Evolutionary conservation across 2,113 vertebrate genomes (phyloP).

Genomic region (Amia ocellicauda): DNA sequence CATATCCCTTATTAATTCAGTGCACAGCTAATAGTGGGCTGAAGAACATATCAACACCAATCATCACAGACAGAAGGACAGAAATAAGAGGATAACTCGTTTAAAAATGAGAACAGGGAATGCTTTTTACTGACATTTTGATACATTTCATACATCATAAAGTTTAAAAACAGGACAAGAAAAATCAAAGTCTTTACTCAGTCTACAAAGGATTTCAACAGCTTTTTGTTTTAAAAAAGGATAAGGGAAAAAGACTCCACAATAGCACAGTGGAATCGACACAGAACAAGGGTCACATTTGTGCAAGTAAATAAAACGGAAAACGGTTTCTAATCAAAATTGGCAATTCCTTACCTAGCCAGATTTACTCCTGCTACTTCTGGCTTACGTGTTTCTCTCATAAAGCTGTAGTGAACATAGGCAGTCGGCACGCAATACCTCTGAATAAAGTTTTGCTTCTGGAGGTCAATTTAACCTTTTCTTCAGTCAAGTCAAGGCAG

Average conservation of each 20-base stretch:
- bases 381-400: background rate
- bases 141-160: constrained; percentile 38
- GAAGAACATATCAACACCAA: background rate
- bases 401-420: background rate
- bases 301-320: constrained; percentile 12
- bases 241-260: constrained; percentile 12
- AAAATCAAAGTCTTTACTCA: constrained; percentile 16
- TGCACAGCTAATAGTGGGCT: background rate
- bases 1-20: background rate
- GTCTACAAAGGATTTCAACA: background rate
- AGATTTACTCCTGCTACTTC: background rate
- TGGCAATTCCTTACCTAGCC: background rate
- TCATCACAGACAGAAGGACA: constrained; percentile 7
- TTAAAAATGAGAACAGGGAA: constrained; percentile 47
- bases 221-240: constrained; percentile 9
- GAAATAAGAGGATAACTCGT: background rate
- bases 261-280: background rate
- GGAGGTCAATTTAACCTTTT: background rate
- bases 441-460: too few species aligned
- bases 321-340: background rate
- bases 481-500: background rate
- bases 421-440: background rate
- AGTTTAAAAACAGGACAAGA: constrained; percentile 32
- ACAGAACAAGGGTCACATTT: constrained; percentile 6
- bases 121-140: constrained; percentile 48